Evolutionary conservation across 2,113 vertebrate species (phyloP).

Genomic region (Anarhynchus alexandrinus): DNA sequence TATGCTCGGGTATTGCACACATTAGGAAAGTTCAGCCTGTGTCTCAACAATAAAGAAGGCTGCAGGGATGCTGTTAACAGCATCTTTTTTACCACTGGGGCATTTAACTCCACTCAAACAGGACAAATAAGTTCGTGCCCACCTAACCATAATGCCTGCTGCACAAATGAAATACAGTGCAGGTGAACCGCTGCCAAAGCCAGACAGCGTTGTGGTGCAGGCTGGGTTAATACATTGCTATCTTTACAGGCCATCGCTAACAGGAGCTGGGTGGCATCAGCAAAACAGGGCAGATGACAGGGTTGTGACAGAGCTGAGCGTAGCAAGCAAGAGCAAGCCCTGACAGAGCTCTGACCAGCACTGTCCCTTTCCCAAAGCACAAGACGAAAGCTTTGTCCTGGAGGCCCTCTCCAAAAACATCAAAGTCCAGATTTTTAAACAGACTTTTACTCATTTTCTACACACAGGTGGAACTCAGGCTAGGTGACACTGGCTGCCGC

Average conservation of each 20-base stretch:
- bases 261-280: neutral
- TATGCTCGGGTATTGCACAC: no score
- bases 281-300: neutral
- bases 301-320: neutral
- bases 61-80: neutral
- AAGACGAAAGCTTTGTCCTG: neutral
- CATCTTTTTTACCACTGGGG: neutral
- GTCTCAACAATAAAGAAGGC: neutral
- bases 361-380: neutral
- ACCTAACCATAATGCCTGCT: neutral
- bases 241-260: rapidly evolving
- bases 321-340: neutral
- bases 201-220: neutral
- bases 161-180: neutral
- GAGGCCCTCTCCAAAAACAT: neutral
- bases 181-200: neutral
- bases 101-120: neutral
- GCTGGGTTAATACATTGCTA: neutral
- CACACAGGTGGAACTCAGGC: neutral
- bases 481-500: neutral
- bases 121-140: neutral
- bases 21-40: neutral
- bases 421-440: neutral
- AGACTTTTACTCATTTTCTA: neutral
- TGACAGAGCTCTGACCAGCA: neutral